Evolutionary conservation across 2,797 vertebrate genomes (phyloP), one percentile per base, ranked within the genome.

Genomic region (Erpetoichthys calabaricus): DNA sequence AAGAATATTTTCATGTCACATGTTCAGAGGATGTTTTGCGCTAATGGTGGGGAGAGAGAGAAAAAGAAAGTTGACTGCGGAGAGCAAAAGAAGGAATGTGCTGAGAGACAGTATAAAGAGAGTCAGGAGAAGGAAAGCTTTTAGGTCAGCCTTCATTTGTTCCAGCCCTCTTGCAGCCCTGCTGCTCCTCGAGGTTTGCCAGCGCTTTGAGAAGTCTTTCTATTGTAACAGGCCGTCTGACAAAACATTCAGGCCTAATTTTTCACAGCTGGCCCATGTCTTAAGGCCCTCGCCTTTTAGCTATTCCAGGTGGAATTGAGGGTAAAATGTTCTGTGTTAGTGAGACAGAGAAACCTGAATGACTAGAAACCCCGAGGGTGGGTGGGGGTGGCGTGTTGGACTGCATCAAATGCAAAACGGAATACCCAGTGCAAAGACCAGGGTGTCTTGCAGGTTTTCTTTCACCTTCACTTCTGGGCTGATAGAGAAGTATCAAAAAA

Each of bases 251-350:
- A 25, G 69, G 65, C 69, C 66, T 76, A 74, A 75, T 64, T 69
- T 60, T 56, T 63, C 72, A 72, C 80, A 89, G 83, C 80, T 90
- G 85, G 74, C 74, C 59, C 69, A 68, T 68, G 70, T 88, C 82
- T 83, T 65, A 71, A 67, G 56, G 65, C 66, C 60, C 70, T 68
- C 78, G 76, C 78, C 75, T 66, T 80, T 78, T 59, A 67, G 62
- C 49, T 42, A 64, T 70, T 62, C 60, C 63, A 68, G 66, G 67
- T 72, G 65, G 65, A 57, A 57, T 82, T 76, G 70, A 73, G 73
- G 62, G 4, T 67, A 63, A 75, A 79, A 80, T 63, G 57, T 59
- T 54, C 60, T 45, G 43, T 25, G 61, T 55, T 66, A 49, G 47
- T n/a, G n/a, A 62, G 61, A 62, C 65, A 56, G 53, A 62, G 62